A percentile compares a stretch with the other conserved stretches of the same genome.
phyloP scores from a whole-genome alignment of 2,888 invertebrate genomes.

The Steinernema scapterisci region DNA sequence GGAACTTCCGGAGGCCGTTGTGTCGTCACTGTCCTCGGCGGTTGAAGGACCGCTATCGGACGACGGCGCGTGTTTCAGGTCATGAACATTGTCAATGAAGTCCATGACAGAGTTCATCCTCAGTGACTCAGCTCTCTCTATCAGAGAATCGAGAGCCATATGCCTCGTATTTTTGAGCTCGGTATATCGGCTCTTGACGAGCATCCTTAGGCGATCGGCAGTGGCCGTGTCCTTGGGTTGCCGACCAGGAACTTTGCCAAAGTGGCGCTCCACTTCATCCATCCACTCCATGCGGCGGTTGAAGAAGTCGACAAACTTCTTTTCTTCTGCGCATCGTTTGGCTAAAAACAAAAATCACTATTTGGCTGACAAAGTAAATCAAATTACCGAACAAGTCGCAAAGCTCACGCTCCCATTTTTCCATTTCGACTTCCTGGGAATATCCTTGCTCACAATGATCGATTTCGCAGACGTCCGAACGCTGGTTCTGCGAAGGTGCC shows the following conservation, averaged over 20 bases:
- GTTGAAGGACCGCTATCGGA: slow-evolving; percentile 28
- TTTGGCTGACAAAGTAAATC: background rate
- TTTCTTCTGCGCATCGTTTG: background rate
- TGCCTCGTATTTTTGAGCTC: background rate
- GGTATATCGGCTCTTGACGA: slow-evolving; percentile 4
- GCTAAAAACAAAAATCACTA: background rate
- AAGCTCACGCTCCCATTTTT: slow-evolving; percentile 26
- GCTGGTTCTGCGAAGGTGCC: slow-evolving; percentile 15
- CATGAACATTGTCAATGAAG: slow-evolving; percentile 49
- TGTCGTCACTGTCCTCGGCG: slow-evolving; percentile 37
- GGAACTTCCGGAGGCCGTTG: slow-evolving; percentile 22
- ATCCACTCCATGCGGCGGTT: slow-evolving; percentile 32
- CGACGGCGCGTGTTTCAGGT: slow-evolving; percentile 38
- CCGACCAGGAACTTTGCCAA: slow-evolving; percentile 14
- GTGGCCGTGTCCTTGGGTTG: slow-evolving; percentile 19
- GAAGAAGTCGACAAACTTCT: slow-evolving; percentile 15
- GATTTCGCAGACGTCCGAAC: background rate
- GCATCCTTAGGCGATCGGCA: background rate
- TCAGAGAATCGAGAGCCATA: slow-evolving; percentile 33
- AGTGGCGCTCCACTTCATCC: slow-evolving; percentile 21
- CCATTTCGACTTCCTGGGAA: slow-evolving; percentile 19
- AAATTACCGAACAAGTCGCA: slow-evolving; percentile 1
- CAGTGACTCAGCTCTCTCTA: slow-evolving; percentile 42
- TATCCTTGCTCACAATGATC: background rate
- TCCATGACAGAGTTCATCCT: slow-evolving; percentile 44